These are phyloP conservation scores for Lampropteryx suffumata DNA, from an alignment of 2,888 invertebrate genomes.

Conservation along the genomic window DNA sequence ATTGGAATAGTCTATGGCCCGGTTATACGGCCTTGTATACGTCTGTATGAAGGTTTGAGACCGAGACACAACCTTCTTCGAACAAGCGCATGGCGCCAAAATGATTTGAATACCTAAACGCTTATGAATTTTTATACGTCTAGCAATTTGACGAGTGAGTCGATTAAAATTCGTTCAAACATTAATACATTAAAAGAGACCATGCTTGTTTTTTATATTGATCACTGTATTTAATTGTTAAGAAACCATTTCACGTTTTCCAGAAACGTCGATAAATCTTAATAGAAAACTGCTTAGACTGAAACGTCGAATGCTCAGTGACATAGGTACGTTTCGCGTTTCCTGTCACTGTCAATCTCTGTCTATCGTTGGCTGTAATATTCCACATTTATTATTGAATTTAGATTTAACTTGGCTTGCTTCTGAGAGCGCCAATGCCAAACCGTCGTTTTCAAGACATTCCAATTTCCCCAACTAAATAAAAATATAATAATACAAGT, in stretches of 20 bases:
- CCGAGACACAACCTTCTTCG: conserved; percentile 5
- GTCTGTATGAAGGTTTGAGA: conserved; percentile 11
- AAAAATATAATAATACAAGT: no score
- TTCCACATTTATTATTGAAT: background rate
- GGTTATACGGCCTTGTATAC: conserved; percentile 10
- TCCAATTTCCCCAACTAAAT: no score
- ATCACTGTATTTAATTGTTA: no score
- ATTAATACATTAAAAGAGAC: no score
- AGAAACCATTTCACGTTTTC: conserved; percentile 5
- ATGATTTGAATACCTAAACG: conserved; percentile 6
- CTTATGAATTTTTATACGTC: no score
- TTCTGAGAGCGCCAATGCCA: no score
- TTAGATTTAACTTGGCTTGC: no score
- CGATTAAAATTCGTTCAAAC: no score
- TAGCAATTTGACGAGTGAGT: no score
- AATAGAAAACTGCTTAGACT: conserved; percentile 25
- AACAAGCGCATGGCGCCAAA: conserved; percentile 12
- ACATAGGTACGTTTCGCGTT: conserved; percentile 22
- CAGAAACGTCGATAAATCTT: conserved; percentile 12
- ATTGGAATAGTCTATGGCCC: conserved; percentile 5
- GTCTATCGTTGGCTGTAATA: conserved; percentile 15
- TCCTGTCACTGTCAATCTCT: conserved; percentile 24
- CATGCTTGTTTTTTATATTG: conserved; percentile 6
- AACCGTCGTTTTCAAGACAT: no score
- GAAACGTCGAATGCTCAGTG: conserved; percentile 18